These are phyloP conservation scores for Dysidea cf. avara DNA, from an alignment of 37 sponge, comb jelly and placozoan species.

Conservation along the genomic window DNA sequence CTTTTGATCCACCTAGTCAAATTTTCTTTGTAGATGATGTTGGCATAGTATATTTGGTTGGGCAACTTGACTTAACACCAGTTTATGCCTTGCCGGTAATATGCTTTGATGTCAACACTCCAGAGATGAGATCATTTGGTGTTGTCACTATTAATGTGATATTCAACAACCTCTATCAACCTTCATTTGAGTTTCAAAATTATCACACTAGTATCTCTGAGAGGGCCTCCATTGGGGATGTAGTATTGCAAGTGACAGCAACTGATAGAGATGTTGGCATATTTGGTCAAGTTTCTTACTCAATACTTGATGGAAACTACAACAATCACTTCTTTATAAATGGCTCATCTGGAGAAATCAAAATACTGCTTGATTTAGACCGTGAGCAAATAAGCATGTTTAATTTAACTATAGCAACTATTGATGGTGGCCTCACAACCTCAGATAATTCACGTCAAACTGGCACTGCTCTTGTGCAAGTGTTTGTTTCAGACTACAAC, in stretches of 20 bases:
- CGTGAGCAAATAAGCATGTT: conserved; percentile 40
- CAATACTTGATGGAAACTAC: conserved; percentile 52
- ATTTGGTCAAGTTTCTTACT: conserved; percentile 60
- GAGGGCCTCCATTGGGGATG: conserved; percentile 17
- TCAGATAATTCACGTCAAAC: conserved; percentile 11
- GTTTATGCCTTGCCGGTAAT: conserved; percentile 46
- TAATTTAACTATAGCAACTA: conserved; percentile 40
- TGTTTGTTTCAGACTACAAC: conserved; percentile 36
- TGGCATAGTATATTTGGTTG: conserved; percentile 10
- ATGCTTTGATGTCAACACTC: conserved; percentile 34
- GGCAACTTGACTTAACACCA: conserved; percentile 51
- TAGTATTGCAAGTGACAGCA: conserved; percentile 37
- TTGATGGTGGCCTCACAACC: conserved; percentile 27
- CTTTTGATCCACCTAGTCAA: conserved; percentile 21
- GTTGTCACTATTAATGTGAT: conserved; percentile 50
- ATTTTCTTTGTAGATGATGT: conserved; percentile 28
- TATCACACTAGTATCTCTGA: conserved; percentile 47
- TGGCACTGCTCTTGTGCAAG: conserved; percentile 33
- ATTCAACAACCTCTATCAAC: conserved; percentile 63
- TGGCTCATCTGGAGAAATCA: conserved; percentile 49
- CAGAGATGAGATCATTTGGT: conserved; percentile 42
- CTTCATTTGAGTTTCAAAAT: conserved; percentile 39
- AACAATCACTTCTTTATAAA: conserved; percentile 64
- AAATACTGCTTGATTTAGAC: conserved; percentile 58
- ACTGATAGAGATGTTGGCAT: conserved; percentile 70